phyloP scores from a whole-genome alignment of 2,888 invertebrate genomes.

The Chironomus tentans region DNA sequence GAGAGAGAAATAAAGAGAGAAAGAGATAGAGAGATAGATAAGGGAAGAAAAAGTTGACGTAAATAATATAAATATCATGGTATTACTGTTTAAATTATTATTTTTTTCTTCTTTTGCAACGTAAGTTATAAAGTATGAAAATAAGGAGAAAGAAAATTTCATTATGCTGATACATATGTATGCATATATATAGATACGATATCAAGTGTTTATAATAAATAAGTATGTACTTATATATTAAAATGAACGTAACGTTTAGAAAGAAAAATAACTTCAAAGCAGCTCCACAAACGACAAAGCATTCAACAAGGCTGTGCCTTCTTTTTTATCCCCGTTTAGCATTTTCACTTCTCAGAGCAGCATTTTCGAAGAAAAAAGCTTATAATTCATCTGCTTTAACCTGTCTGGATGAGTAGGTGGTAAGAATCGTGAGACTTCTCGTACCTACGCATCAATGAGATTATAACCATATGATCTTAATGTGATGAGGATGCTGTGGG shows the following conservation, averaged over 20 bases:
- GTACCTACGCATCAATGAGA: too few species aligned
- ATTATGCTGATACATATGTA: too few species aligned
- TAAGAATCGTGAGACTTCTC: too few species aligned
- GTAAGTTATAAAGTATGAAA: neutral
- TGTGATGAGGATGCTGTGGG: too few species aligned
- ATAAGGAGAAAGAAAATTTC: too few species aligned
- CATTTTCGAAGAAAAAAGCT: too few species aligned
- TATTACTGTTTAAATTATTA: neutral
- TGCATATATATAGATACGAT: too few species aligned
- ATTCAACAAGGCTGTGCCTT: neutral
- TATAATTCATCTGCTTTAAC: too few species aligned
- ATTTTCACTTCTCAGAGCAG: neutral
- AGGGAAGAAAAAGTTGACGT: neutral
- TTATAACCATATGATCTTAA: too few species aligned
- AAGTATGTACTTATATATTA: neutral
- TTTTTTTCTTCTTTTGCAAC: neutral
- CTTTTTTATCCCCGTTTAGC: neutral
- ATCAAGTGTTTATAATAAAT: neutral
- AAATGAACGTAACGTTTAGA: neutral
- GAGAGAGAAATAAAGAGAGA: too few species aligned
- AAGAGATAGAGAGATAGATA: neutral
- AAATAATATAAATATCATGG: too few species aligned
- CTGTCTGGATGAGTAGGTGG: too few species aligned
- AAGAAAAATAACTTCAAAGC: neutral
- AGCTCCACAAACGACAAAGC: neutral